A percentile compares a stretch with the other conserved stretches of the same genome.
Conservation (phyloP, 2,888 invertebrate species). For the Himalopsyche japonica region DNA sequence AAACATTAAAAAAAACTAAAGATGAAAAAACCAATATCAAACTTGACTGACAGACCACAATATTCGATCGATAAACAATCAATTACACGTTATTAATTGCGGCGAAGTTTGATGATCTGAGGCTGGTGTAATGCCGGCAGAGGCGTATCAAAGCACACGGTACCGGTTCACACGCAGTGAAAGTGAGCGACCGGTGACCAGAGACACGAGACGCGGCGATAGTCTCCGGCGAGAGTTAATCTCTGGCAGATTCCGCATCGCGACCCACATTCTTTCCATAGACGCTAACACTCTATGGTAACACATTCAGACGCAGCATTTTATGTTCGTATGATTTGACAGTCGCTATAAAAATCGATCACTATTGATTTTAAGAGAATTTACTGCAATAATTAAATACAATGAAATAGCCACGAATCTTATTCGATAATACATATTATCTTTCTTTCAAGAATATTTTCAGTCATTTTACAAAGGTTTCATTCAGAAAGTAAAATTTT, state of each 20-base stretch:
- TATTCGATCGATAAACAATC: background rate
- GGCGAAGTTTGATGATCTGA: background rate
- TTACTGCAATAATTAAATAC: no score
- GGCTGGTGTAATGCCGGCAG: background rate
- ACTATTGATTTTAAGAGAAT: no score
- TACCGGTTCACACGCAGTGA: constrained; percentile 35
- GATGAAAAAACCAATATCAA: background rate
- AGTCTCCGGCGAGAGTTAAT: constrained; percentile 19
- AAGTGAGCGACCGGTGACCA: constrained; percentile 17
- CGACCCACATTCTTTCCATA: background rate
- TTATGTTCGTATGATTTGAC: no score
- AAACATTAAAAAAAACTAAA: background rate
- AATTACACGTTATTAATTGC: background rate
- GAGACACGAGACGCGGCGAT: background rate
- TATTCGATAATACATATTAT: no score
- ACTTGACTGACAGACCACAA: background rate
- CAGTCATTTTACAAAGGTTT: no score
- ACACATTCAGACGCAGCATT: background rate
- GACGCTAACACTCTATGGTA: background rate
- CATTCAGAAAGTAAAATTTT: no score
- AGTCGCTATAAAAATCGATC: no score
- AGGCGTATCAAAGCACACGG: background rate
- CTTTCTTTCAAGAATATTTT: no score
- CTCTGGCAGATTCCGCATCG: constrained; percentile 11
- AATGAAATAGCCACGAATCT: no score